Conservation (phyloP, 35 echinoderm and acorn worm genomes). For the Strongylocentrotus purpuratus region DNA sequence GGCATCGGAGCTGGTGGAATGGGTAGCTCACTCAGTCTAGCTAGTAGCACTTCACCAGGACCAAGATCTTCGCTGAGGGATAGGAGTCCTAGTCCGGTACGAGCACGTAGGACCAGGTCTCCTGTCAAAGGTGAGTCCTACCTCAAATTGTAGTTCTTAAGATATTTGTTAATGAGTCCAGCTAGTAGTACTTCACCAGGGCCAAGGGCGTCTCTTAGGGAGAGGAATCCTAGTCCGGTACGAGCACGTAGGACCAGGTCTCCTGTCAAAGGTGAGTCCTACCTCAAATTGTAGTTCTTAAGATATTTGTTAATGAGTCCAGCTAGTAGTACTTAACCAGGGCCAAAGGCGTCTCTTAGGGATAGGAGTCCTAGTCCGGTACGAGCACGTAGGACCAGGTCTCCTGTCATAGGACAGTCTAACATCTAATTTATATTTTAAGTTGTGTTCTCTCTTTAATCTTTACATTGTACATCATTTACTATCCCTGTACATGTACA, state of each 20-base stretch:
- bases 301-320: background rate
- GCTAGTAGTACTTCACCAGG: background rate
- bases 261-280: slow-evolving; percentile 79
- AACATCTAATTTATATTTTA: no score
- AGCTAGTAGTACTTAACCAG: background rate
- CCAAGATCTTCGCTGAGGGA: slow-evolving; percentile 49
- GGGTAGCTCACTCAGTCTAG: slow-evolving; percentile 43
- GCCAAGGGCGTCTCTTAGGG: slow-evolving; percentile 39
- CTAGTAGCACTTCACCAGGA: slow-evolving; percentile 22
- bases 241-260: slow-evolving; percentile 60
- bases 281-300: background rate
- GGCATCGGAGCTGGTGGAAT: slow-evolving; percentile 82
- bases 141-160: background rate
- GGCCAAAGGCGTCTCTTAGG: slow-evolving; percentile 31
- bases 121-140: slow-evolving; percentile 81
- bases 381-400: slow-evolving; percentile 53
- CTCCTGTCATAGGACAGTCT: slow-evolving; percentile 74
- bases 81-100: slow-evolving; percentile 75
- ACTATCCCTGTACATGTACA: no score
- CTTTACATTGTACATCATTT: no score
- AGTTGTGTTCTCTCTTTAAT: no score
- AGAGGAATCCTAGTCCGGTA: slow-evolving; percentile 66
- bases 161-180: background rate
- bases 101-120: slow-evolving; percentile 68
- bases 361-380: slow-evolving; percentile 72